These are phyloP conservation scores for Proisotoma minuta DNA, from an alignment of 2,888 invertebrate species.

Conservation along the genomic window DNA sequence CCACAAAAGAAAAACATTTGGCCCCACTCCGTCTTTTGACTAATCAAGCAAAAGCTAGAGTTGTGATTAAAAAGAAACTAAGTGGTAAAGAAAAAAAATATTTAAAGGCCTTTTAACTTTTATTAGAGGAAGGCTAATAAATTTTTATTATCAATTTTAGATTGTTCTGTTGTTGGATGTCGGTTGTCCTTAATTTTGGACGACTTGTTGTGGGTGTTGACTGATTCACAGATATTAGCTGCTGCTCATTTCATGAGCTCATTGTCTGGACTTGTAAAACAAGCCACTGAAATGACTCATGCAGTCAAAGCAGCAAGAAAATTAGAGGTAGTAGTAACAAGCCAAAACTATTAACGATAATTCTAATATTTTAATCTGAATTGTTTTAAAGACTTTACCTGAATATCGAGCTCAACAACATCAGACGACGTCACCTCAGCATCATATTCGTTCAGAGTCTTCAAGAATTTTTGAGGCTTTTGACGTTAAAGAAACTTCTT, in stretches of 20 bases:
- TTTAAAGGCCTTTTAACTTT: background rate
- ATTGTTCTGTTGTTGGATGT: constrained; percentile 89
- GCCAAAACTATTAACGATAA: background rate
- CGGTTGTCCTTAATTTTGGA: constrained; percentile 87
- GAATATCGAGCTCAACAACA: constrained; percentile 69
- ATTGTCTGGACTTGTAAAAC: constrained; percentile 72
- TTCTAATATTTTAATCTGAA: background rate
- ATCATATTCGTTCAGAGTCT: constrained; percentile 24
- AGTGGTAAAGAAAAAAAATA: constrained; percentile 59
- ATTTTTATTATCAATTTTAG: constrained; percentile 55
- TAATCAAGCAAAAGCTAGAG: constrained; percentile 88
- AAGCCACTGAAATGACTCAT: constrained; percentile 71
- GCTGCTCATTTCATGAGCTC: constrained; percentile 82
- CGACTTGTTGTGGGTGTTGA: constrained; percentile 93
- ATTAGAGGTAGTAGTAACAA: constrained; percentile 59
- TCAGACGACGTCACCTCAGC: constrained; percentile 50
- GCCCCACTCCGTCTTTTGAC: constrained; percentile 88
- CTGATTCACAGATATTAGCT: constrained; percentile 91
- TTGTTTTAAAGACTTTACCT: constrained; percentile 54
- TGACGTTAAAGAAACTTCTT: constrained; percentile 96
- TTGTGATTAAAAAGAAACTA: constrained; percentile 89
- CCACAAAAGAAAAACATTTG: constrained; percentile 65
- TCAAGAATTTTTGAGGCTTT: constrained; percentile 38
- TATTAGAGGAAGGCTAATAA: background rate
- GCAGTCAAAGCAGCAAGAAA: constrained; percentile 79